Percentiles rank a stretch among this genome's conserved stretches.
Conservation (phyloP, 2,797 vertebrate species). For the Phrynocephalus forsythii region DNA sequence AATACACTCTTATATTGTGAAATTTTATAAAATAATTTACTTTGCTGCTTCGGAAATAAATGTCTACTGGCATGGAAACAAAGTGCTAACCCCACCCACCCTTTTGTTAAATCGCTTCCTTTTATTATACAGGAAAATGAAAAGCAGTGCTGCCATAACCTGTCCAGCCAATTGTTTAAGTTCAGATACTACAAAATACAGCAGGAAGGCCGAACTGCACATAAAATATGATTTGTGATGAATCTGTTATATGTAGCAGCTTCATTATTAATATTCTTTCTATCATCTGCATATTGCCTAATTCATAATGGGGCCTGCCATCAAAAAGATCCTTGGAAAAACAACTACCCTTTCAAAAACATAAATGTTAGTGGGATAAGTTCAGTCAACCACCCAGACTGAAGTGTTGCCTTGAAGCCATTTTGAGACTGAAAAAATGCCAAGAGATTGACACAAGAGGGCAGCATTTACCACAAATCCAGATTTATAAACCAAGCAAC, state of each 20-base stretch:
- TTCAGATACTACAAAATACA: neutral
- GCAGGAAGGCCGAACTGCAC: neutral
- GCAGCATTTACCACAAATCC: neutral
- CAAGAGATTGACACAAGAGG: constrained; percentile 56
- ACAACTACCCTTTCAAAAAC: neutral
- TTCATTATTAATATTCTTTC: neutral
- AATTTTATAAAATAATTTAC: neutral
- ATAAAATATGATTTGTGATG: neutral
- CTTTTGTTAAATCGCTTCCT: neutral
- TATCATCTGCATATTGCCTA: neutral
- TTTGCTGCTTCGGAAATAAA: neutral
- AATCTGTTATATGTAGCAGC: neutral
- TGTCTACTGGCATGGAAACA: neutral
- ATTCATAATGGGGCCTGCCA: neutral
- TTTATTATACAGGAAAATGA: neutral
- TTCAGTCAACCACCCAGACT: neutral
- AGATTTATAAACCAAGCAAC: neutral
- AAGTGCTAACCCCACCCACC: too few species aligned
- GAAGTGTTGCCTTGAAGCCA: neutral
- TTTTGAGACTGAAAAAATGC: neutral
- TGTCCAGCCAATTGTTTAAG: neutral
- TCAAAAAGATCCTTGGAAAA: neutral
- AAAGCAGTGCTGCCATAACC: neutral
- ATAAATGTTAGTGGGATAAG: neutral
- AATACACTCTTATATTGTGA: neutral